Conservation (phyloP, 2,113 vertebrate genomes). For the Campylomormyrus tamandua region DNA sequence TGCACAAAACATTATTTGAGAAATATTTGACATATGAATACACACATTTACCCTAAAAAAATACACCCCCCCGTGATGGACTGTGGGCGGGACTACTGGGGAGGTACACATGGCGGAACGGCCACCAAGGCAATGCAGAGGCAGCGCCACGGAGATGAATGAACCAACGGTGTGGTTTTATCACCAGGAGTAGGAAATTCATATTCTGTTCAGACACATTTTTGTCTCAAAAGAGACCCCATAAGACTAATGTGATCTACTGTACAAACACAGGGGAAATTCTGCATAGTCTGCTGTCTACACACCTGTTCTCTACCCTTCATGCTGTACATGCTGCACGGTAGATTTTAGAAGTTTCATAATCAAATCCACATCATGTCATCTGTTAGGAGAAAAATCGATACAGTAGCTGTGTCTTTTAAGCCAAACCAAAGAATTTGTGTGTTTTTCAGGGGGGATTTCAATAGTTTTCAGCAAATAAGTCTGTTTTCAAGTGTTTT, state of each 20-base stretch:
- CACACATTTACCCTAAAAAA: not conserved
- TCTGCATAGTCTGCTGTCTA: not conserved
- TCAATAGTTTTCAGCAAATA: not conserved
- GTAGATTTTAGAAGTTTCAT: not conserved
- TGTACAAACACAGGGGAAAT: not conserved
- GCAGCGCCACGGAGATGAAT: not conserved
- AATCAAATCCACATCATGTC: not conserved
- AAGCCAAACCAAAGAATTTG: not conserved
- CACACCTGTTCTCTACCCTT: not conserved
- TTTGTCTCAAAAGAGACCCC: not conserved
- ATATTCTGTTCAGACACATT: not conserved
- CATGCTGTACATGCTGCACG: not conserved
- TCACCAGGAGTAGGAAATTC: not conserved
- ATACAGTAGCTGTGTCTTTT: not conserved
- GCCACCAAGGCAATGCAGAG: not conserved
- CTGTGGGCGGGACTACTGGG: not conserved
- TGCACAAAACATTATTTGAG: not conserved
- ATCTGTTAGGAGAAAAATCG: not conserved
- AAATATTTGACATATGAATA: not conserved
- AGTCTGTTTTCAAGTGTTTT: not conserved
- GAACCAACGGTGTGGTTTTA: not conserved
- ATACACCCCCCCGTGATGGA: no score
- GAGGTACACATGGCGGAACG: not conserved
- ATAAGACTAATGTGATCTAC: not conserved
- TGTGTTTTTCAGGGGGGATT: not conserved